Evolutionary conservation across 2,797 vertebrate genomes (phyloP).

Genomic region (Tragopan temminckii): DNA sequence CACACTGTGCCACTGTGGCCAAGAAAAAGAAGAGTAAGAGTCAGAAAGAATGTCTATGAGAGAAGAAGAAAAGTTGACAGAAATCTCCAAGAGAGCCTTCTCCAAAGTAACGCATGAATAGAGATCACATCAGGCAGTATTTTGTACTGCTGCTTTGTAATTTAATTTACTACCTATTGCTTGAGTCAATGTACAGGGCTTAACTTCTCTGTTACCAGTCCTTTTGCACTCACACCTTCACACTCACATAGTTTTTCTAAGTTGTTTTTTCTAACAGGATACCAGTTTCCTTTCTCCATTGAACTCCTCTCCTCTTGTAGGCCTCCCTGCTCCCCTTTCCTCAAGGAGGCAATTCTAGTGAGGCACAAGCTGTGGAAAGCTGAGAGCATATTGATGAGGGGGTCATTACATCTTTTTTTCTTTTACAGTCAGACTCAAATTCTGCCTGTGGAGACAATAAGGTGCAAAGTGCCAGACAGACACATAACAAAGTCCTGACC

Average conservation of each 20-base stretch:
- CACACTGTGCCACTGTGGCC: not conserved
- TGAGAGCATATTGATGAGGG: not conserved
- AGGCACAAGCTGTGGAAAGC: not conserved
- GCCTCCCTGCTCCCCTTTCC: too few species aligned
- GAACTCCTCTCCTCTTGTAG: not conserved
- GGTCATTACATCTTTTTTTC: not conserved
- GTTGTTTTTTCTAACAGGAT: not conserved
- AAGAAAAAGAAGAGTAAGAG: not conserved
- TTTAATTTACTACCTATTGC: not conserved
- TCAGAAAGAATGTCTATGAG: not conserved
- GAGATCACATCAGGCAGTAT: not conserved
- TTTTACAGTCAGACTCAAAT: not conserved
- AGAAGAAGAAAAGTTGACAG: not conserved
- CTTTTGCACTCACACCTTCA: not conserved
- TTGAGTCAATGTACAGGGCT: not conserved
- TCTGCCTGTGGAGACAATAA: not conserved
- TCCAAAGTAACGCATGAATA: not conserved
- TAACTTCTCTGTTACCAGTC: not conserved
- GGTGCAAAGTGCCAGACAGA: not conserved
- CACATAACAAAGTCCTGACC: too few species aligned
- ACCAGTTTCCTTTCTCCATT: not conserved
- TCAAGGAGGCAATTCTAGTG: rapidly evolving
- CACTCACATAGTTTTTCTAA: not conserved
- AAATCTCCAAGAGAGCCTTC: not conserved
- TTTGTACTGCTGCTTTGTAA: not conserved